Base-by-base conservation (phyloP, 2,888 invertebrate genomes). In the Drosophila nigritarsus region DNA sequence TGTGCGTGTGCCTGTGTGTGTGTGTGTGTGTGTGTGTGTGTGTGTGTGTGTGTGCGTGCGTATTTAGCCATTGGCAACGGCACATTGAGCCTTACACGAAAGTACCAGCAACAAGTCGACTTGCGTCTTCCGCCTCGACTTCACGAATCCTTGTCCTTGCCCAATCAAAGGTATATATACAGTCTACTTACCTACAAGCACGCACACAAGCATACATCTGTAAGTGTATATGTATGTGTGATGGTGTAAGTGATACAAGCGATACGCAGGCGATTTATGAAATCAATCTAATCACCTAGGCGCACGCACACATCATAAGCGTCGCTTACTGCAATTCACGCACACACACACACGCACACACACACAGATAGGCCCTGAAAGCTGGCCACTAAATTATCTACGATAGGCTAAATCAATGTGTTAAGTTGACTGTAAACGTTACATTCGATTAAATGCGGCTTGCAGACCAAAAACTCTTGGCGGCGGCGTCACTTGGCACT, bases 391-490 rank as follows among this genome's bases (percentile, higher is more conserved):
- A 87, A 87, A 85, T 85, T 79, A 77, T 77, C 74, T 87, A 71
- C 65, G 79, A 84, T 79, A 76, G 74, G 72, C 76, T 73, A 76
- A 87, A 84, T 87, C 85, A 76, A 90, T 75, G 83, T 89, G 86
- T 72, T 84, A 72, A 89, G 85, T 84, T 89, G 74, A 85, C 88
- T 89, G 85, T 88, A 69, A 87, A 80, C 73, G 83, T 82, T 90
- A 87, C 83, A 89, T 89, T 87, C 79, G 82, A 87, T 82, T 89
- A 76, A 79, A 82, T 82, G 90, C 80, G 86, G 64, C 77, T 80
- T 71, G 72, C 70, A 67, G 63, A 54, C 51, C 60, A 60, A 62
- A 67, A 77, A 72, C 73, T 59, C 78, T 69, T 78, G 78, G 65
- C 65, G 76, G 53, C 61, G 50, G 45, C 74, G 63, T 42, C 64